phyloP scores from a whole-genome alignment of 2,797 vertebrate genomes.

The Anguilla marmorata region DNA sequence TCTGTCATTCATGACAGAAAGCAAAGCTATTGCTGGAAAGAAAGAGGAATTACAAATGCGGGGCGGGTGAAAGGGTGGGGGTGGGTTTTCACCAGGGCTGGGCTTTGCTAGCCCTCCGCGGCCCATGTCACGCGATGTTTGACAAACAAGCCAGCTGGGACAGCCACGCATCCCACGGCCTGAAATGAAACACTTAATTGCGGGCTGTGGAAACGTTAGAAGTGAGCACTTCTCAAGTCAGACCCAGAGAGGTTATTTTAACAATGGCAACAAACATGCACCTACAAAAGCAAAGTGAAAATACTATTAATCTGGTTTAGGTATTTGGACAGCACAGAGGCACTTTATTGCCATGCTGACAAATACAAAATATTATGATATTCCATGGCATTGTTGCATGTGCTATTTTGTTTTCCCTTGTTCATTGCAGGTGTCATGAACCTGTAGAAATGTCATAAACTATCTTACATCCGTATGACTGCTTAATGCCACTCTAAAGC shows the following conservation, averaged over 20 bases:
- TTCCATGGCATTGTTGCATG: background rate
- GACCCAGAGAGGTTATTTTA: background rate
- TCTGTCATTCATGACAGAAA: slow-evolving; percentile 74
- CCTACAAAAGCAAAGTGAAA: background rate
- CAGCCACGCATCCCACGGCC: background rate
- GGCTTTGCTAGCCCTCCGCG: slow-evolving; percentile 61
- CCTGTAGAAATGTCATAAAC: background rate
- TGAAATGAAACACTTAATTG: slow-evolving; percentile 16
- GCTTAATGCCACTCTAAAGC: background rate
- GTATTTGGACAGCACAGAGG: background rate
- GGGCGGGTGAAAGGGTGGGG: slow-evolving; percentile 51
- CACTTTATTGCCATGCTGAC: background rate
- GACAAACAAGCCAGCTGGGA: slow-evolving; percentile 11
- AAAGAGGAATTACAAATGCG: slow-evolving; percentile 63
- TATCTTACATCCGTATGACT: background rate
- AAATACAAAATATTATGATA: background rate
- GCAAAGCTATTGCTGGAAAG: slow-evolving; percentile 66
- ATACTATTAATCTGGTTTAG: background rate
- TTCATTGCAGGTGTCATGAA: background rate
- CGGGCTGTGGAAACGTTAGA: slow-evolving; percentile 5
- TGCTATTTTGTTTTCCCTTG: background rate
- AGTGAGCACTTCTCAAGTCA: background rate
- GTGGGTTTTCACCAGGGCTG: slow-evolving; percentile 48
- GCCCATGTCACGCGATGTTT: slow-evolving; percentile 75
- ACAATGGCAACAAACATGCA: background rate